phyloP scores from a whole-genome alignment of 2,888 invertebrate genomes.

The Galerucella pusilla region DNA sequence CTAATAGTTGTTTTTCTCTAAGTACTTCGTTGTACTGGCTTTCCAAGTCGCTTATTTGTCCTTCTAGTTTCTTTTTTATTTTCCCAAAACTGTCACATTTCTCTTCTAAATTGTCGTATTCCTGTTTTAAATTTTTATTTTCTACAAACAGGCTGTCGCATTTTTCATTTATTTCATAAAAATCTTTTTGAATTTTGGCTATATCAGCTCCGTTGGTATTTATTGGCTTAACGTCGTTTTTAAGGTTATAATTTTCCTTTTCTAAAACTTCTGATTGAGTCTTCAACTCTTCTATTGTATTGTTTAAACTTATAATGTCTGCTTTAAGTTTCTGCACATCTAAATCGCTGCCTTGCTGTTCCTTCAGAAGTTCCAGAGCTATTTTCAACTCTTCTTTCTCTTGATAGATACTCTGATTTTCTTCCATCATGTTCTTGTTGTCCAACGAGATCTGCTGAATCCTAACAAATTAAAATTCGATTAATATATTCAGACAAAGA shows the following conservation, averaged over 20 bases:
- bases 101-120: constrained; percentile 52
- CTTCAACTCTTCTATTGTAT: constrained; percentile 35
- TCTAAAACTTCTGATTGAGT: constrained; percentile 13
- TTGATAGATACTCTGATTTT: constrained; percentile 54
- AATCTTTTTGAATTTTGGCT: constrained; percentile 50
- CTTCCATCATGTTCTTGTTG: constrained; percentile 57
- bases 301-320: constrained; percentile 31
- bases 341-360: constrained; percentile 47
- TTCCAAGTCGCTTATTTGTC: constrained; percentile 57
- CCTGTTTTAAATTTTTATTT: constrained; percentile 52
- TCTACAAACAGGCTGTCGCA: constrained; percentile 52
- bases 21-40: constrained; percentile 58
- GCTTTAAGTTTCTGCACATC: constrained; percentile 31
- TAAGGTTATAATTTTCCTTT: constrained; percentile 18
- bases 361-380: constrained; percentile 52
- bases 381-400: constrained; percentile 57
- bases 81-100: constrained; percentile 50
- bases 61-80: constrained; percentile 53
- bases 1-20: constrained; percentile 60
- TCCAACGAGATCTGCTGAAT: constrained; percentile 57
- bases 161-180: constrained; percentile 52
- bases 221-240: constrained; percentile 15
- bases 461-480: constrained; percentile 32
- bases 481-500: too few species aligned
- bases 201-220: constrained; percentile 42